A percentile compares a stretch with the other conserved stretches of the same genome.
phyloP scores from a whole-genome alignment of 1,140 invertebrate species.

The Cryptotermes secundus region DNA sequence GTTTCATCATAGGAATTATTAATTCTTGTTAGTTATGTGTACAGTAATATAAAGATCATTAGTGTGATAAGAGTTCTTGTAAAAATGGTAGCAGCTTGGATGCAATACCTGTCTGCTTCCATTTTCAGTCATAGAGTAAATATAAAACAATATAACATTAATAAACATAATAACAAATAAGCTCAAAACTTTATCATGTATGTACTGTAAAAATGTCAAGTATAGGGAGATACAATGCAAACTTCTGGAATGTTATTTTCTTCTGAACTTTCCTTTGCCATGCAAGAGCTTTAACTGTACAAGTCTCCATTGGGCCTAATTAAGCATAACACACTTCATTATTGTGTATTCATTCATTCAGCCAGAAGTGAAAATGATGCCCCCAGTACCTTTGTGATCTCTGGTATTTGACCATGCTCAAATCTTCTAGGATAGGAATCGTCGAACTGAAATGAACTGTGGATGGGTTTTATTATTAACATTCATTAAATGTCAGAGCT shows the following conservation, averaged over 20 bases:
- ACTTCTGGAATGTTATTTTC: neutral
- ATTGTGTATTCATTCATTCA: neutral
- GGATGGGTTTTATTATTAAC: neutral
- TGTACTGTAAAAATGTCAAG: neutral
- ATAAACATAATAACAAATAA: neutral
- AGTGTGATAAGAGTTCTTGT: neutral
- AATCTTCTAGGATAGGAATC: neutral
- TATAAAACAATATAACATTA: neutral
- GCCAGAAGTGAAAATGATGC: neutral
- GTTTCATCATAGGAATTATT: neutral
- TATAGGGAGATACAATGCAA: neutral
- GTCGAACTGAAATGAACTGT: neutral
- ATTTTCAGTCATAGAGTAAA: slow-evolving; percentile 5
- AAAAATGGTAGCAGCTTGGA: neutral
- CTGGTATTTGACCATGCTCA: neutral
- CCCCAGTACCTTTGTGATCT: neutral
- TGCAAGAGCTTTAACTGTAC: neutral
- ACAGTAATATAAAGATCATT: neutral
- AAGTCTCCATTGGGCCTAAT: slow-evolving; percentile 10
- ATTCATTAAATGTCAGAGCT: neutral
- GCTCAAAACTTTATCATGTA: neutral
- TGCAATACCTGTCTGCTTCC: neutral
- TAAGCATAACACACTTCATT: neutral
- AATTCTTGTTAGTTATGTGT: neutral
- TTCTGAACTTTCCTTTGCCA: neutral